A percentile compares a stretch with the other conserved stretches of the same genome.
These are phyloP conservation scores for Folsomia manolachei DNA, from an alignment of 2,888 invertebrate species.

Conservation along the genomic window DNA sequence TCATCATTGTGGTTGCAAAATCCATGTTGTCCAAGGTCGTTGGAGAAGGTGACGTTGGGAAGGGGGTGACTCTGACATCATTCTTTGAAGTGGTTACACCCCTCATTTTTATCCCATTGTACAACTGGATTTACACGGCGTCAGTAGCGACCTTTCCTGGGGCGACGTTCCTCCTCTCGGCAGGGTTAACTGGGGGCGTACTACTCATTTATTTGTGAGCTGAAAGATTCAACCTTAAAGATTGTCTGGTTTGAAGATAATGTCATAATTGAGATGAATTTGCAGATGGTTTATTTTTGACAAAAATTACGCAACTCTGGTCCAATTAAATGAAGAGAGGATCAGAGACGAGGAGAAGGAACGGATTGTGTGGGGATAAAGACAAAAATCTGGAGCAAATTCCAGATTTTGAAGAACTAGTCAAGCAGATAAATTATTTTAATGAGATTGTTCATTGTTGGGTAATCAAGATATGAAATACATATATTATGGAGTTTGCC, in stretches of 20 bases:
- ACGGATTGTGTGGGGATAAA: too few relatives aligned
- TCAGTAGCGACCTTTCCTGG: conserved; percentile 38
- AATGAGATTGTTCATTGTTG: too few relatives aligned
- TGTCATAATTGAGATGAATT: neutral
- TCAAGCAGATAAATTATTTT: too few relatives aligned
- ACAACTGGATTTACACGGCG: conserved; percentile 35
- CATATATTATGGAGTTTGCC: too few relatives aligned
- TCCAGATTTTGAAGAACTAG: too few relatives aligned
- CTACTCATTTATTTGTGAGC: conserved; percentile 34
- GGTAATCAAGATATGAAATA: too few relatives aligned
- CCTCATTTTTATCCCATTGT: conserved; percentile 34
- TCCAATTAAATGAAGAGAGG: too few relatives aligned
- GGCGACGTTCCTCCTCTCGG: conserved; percentile 39
- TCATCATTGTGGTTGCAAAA: conserved; percentile 36
- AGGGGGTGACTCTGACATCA: conserved; percentile 34
- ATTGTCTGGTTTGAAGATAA: neutral
- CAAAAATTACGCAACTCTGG: neutral
- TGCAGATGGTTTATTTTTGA: neutral
- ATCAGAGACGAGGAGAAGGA: too few relatives aligned
- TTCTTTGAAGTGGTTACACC: conserved; percentile 34
- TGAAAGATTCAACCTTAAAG: neutral
- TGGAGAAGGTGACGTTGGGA: conserved; percentile 30
- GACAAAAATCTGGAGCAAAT: too few relatives aligned
- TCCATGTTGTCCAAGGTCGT: conserved; percentile 42
- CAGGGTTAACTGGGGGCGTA: conserved; percentile 34